Evolutionary conservation across 2,113 vertebrate species (phyloP).

Genomic region (Hemiprocne comata): DNA sequence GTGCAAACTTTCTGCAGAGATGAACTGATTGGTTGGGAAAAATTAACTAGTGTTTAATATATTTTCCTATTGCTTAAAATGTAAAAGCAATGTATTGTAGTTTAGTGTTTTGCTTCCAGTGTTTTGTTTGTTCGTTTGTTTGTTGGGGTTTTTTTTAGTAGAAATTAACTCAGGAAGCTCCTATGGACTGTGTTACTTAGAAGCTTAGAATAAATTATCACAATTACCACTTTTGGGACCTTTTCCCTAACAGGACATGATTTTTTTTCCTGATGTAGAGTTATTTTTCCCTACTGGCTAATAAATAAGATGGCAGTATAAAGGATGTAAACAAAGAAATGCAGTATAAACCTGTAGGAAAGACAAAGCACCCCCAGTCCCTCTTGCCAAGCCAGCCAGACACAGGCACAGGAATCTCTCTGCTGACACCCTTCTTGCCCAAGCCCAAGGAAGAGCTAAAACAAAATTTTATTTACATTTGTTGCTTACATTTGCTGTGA

Average conservation of each 20-base stretch:
- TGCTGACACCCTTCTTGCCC: background rate
- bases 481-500: background rate
- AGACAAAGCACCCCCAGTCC: background rate
- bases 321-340: background rate
- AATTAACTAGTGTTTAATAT: rapidly evolving
- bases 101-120: rapidly evolving
- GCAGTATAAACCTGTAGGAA: background rate
- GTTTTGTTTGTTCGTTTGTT: background rate
- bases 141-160: background rate
- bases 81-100: background rate
- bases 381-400: background rate
- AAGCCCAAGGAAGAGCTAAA: background rate
- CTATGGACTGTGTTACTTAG: background rate
- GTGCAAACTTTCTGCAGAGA: background rate
- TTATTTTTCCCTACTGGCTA: background rate
- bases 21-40: rapidly evolving
- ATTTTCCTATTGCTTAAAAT: background rate
- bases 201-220: background rate
- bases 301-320: background rate
- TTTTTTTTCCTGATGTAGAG: background rate
- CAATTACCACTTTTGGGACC: background rate
- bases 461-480: background rate
- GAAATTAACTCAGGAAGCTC: background rate
- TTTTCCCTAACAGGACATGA: background rate
- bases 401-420: rapidly evolving